phyloP scores from a whole-genome alignment of 23 tunicate genomes.

The Botrylloides violaceus region DNA sequence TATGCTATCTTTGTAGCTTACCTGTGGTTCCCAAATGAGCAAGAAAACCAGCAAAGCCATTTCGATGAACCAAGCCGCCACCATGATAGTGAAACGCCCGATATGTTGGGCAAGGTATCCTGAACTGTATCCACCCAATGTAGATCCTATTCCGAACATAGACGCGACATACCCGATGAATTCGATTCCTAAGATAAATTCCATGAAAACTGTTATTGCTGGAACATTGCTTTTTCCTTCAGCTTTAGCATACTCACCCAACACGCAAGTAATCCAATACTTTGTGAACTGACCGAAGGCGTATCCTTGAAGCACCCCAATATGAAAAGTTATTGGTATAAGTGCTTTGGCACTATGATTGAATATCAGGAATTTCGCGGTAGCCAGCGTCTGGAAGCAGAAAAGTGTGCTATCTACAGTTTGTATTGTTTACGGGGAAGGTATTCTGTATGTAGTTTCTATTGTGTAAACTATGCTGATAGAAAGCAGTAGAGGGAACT shows the following conservation, averaged over 20 bases:
- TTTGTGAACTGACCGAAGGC: constrained; percentile 52
- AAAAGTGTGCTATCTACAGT: background rate
- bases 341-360: constrained; percentile 41
- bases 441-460: no score
- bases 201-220: background rate
- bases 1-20: background rate
- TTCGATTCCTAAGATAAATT: constrained; percentile 51
- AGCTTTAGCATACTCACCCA: constrained; percentile 37
- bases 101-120: constrained; percentile 35
- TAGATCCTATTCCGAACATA: constrained; percentile 47
- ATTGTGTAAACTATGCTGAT: no score
- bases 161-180: constrained; percentile 61
- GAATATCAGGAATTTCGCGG: constrained; percentile 24
- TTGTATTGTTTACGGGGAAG: no score
- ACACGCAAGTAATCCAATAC: constrained; percentile 57
- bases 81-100: constrained; percentile 34
- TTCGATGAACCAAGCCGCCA: constrained; percentile 31
- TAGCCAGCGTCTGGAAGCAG: constrained; percentile 13
- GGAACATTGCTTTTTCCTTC: background rate
- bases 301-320: constrained; percentile 63
- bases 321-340: constrained; percentile 64
- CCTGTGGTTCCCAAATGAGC: constrained; percentile 48
- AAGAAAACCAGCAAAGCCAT: constrained; percentile 21
- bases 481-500: no score
- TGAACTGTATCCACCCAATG: constrained; percentile 35